These are phyloP conservation scores for Pampus argenteus DNA, from an alignment of 2,797 vertebrate genomes.

Conservation along the genomic window DNA sequence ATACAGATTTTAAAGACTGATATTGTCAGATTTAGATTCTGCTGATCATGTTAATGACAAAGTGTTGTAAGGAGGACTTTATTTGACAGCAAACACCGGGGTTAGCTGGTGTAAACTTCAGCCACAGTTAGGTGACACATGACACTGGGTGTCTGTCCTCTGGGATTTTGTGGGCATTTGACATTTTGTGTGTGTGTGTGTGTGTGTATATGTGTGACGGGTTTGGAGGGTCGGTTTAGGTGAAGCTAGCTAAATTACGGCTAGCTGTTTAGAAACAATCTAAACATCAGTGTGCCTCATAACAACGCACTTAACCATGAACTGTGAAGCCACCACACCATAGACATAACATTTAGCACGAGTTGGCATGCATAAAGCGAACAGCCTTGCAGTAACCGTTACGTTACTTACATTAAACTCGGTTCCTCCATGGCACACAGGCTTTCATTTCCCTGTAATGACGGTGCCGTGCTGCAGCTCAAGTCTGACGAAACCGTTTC, in stretches of 20 bases:
- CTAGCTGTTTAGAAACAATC: background rate
- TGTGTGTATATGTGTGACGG: background rate
- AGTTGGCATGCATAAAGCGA: too few species aligned
- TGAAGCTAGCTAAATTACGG: background rate
- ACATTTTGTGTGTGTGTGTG: background rate
- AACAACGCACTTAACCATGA: too few species aligned
- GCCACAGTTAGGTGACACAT: background rate
- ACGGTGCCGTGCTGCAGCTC: constrained; percentile 25
- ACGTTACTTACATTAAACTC: constrained; percentile 56
- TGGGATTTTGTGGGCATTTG: background rate
- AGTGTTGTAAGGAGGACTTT: too few species aligned
- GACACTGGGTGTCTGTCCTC: background rate
- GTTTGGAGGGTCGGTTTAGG: constrained; percentile 3
- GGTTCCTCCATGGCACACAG: constrained; percentile 27
- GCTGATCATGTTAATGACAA: background rate
- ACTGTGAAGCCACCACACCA: background rate
- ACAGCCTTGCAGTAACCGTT: background rate
- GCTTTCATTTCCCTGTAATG: constrained; percentile 32
- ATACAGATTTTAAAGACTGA: background rate
- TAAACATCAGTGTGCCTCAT: background rate
- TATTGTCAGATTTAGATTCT: background rate
- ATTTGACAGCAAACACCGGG: background rate
- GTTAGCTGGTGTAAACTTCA: background rate
- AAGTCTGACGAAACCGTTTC: background rate
- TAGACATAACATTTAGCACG: constrained; percentile 13